Evolutionary conservation across 1,140 invertebrate species (phyloP).

Genomic region (Drosophila rufa): DNA sequence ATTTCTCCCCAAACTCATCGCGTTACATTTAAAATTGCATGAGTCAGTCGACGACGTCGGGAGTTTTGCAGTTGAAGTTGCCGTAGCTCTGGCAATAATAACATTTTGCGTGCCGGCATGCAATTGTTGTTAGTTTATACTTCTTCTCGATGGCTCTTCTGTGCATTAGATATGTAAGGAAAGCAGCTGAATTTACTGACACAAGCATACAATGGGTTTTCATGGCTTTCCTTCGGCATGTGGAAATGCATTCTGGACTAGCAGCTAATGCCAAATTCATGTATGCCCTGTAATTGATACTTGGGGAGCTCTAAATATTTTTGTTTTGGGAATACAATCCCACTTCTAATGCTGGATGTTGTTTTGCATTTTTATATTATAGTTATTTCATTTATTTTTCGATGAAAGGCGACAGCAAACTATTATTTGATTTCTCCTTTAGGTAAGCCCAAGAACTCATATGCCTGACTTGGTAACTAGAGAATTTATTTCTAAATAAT

Average conservation of each 20-base stretch:
- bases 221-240: conserved; percentile 30
- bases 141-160: conserved; percentile 37
- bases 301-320: conserved; percentile 15
- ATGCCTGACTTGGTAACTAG: conserved; percentile 24
- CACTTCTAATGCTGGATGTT: too few relatives aligned
- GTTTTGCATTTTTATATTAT: not conserved
- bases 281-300: conserved; percentile 28
- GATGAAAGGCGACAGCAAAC: not conserved
- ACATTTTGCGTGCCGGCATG: conserved; percentile 77
- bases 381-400: not conserved
- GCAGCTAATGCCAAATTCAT: conserved; percentile 27
- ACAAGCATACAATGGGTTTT: conserved; percentile 46
- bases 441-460: conserved; percentile 3
- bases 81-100: conserved; percentile 55
- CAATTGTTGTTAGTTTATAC: conserved; percentile 67
- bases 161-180: conserved; percentile 74
- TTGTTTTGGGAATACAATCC: not conserved
- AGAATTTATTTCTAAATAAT: conserved; percentile 49
- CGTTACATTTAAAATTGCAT: conserved; percentile 56
- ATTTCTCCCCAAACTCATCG: conserved; percentile 21
- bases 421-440: not conserved
- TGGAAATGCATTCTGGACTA: conserved; percentile 2
- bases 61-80: conserved; percentile 34
- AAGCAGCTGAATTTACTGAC: conserved; percentile 61
- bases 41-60: conserved; percentile 18